Evolutionary conservation across 2,888 invertebrate genomes (phyloP), one percentile per base, ranked within the genome.

Genomic region (Argyresthia goedartella): DNA sequence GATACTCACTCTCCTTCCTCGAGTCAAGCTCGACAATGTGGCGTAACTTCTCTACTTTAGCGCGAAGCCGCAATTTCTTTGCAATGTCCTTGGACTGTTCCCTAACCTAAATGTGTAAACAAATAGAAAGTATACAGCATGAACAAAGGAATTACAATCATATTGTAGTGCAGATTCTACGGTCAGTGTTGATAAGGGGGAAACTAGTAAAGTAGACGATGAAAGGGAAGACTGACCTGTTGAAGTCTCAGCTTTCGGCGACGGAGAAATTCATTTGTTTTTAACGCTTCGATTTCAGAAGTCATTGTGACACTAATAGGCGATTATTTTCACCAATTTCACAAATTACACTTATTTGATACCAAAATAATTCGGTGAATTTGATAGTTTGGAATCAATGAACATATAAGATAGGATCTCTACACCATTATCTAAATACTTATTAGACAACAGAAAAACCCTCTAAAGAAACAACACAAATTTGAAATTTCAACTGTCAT

Each of bases 21-120:
- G 66, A 60, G 53, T 81, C 76, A 54, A 80, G 60, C 55, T 74
- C 71, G 55, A 63, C 62, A 46, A 73, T 66, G 56, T 77, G 73
- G 54, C 69, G 67, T 55, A 76, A 69, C 57, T 76, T 77, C 65
- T 85, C 86, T 55, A 70, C 69, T 63, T 76, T 78, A 49, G 84
- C 76, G 55, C 84, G 80, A 63, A 80, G 76, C 57, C 87, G 67
- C 58, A 87, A 73, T 66, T 78, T 80, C 63, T 80, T 84, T 11
- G 87, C 87, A 51, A 87, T 81, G 52, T 84, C 82, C 69, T 86
- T 87, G 49, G 87, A 87, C 61, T 87, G 87, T 68, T 87, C 87
- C 57, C 87, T 76, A 60, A 87, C 87, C 87, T 87, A 74, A 65
- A 77, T n/a, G 71, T 60, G 3, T 25, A 25, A 33, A 53, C 52